These are phyloP conservation scores for Acanthosepion pharaonis DNA, from an alignment of 2,888 invertebrate genomes.

Conservation along the genomic window DNA sequence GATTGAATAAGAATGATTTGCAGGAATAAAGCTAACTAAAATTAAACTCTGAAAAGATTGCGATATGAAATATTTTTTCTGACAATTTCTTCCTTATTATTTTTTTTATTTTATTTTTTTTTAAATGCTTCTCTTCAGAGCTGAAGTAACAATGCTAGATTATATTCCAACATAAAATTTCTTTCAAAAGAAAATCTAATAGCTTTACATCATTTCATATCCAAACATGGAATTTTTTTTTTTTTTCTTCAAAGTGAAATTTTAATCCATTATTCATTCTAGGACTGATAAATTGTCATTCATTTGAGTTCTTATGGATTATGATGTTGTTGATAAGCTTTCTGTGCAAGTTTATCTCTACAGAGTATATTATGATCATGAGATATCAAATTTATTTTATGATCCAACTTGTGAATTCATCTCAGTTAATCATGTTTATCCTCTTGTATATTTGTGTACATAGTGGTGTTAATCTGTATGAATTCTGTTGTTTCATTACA, in stretches of 20 bases:
- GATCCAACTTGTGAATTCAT: not conserved
- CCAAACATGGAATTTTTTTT: not conserved
- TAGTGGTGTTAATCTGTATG: constrained; percentile 33
- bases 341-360: not conserved
- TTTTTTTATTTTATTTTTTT: not conserved
- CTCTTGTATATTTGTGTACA: constrained; percentile 33
- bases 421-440: constrained; percentile 8
- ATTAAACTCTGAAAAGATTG: not conserved
- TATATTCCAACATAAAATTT: not conserved
- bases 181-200: not conserved
- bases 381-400: not conserved
- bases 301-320: not conserved
- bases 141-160: not conserved
- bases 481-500: not conserved
- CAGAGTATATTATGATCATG: constrained; percentile 9
- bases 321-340: not conserved
- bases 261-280: not conserved
- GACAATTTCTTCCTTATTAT: not conserved
- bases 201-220: not conserved
- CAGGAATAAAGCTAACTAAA: constrained; percentile 11
- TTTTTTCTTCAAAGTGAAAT: not conserved
- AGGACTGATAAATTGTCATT: not conserved
- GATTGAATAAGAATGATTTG: constrained; percentile 33
- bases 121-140: not conserved
- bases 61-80: constrained; percentile 33